Base-by-base conservation (phyloP, 53 echinoderm and acorn worm species). In the Temnopleurus reevesii region DNA sequence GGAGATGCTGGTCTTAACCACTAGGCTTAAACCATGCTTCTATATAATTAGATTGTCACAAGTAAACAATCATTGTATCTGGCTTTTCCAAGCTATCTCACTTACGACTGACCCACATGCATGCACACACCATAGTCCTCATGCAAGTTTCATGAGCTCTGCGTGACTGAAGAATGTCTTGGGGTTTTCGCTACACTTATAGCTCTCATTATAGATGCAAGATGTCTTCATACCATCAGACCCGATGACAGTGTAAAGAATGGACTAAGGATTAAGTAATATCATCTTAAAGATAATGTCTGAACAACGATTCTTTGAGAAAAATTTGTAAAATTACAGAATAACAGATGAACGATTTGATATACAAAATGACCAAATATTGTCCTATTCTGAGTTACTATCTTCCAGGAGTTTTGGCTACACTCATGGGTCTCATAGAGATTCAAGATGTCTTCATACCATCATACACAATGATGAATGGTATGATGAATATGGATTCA, bases 91-190 rank as follows among this genome's bases (percentile, higher is more conserved):
- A 17, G 33, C 29, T 63, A 18, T 18, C 30, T 63, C 63, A 5
- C 0, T 29, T 4, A n/a, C n/a, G n/a, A n/a, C 26, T 63, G 30
- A 63, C 63, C 63, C 63, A 63, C 63, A 33, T 63, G 63, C 63
- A 63, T 63, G 30, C 33, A 2, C 1, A 31, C n/a, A n/a, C n/a
- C n/a, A n/a, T n/a, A 63, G 0, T 13, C 34, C 34, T 63, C 63
- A 63, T 63, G 63, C 33, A 63, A 63, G 33, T 63, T 63, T 63
- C 4, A 63, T 63, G 63, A 63, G 63, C 31, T 33, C 31, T 63
- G n/a, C n/a, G 63, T 63, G 63, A 63, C 30, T 63, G 33, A n/a
- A n/a, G n/a, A n/a, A n/a, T 63, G 15, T 0, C 25, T 9, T 13
- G 33, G 63, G 4, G 63, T 33, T 31, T 12, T 6, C 15, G 63